A percentile compares a stretch with the other conserved stretches of the same genome.
phyloP scores from a whole-genome alignment of 2,113 vertebrate genomes.

The Uropsilus gracilis region DNA sequence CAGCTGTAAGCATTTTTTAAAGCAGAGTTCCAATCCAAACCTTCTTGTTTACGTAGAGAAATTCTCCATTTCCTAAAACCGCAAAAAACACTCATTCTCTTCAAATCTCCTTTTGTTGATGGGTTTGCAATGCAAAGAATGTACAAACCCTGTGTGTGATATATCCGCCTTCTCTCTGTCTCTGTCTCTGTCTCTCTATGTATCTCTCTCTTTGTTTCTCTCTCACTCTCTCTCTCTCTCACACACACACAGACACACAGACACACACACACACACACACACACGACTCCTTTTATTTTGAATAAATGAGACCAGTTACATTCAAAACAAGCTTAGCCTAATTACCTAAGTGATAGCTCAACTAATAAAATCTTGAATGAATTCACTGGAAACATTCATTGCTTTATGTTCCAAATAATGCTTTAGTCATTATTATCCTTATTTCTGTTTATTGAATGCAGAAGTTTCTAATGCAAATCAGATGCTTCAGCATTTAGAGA shows the following conservation, averaged over 20 bases:
- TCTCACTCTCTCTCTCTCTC: neutral
- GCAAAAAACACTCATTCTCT: conserved; percentile 1
- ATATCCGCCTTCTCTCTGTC: neutral
- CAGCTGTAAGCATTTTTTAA: neutral
- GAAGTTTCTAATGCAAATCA: conserved; percentile 60
- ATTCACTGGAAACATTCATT: conserved; percentile 65
- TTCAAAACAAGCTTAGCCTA: conserved; percentile 77
- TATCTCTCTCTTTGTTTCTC: accelerated
- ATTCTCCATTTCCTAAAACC: conserved; percentile 30
- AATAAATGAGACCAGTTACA: conserved; percentile 69
- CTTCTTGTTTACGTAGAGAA: conserved; percentile 65
- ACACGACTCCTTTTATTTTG: conserved; percentile 19
- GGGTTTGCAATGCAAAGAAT: conserved; percentile 60
- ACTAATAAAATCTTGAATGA: conserved; percentile 56
- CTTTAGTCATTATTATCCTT: conserved; percentile 60
- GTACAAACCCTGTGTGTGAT: conserved; percentile 37
- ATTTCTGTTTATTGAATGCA: conserved; percentile 59
- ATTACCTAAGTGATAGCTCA: conserved; percentile 76
- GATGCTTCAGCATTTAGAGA: conserved; percentile 25
- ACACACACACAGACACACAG: neutral
- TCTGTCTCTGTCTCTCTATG: too few species aligned
- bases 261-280: neutral
- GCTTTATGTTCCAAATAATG: conserved; percentile 54
- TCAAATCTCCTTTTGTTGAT: conserved; percentile 56
- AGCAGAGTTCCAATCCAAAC: conserved; percentile 44